Percentiles rank a stretch among this genome's conserved stretches.
These are phyloP conservation scores for Triplophysa tibetana DNA, from an alignment of 2,113 vertebrate genomes.

Conservation along the genomic window DNA sequence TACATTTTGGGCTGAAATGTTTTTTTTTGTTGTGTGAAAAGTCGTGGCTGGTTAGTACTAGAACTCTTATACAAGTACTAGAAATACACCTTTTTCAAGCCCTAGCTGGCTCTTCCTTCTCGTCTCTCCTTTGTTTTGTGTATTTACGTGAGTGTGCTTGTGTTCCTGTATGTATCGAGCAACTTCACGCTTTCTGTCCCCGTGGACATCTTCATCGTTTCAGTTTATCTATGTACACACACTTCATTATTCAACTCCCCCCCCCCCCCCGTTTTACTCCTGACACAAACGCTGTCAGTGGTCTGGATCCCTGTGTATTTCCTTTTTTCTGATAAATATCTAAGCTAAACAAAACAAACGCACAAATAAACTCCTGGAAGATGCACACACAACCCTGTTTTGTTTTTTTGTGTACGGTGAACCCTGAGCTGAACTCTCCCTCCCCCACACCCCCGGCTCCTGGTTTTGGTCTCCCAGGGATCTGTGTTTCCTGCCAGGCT, in stretches of 20 bases:
- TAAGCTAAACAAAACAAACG: no score
- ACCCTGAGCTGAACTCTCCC: constrained; percentile 4
- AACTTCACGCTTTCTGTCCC: constrained; percentile 20
- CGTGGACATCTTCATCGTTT: neutral
- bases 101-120: neutral
- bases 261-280: neutral
- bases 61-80: no score
- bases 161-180: constrained; percentile 3
- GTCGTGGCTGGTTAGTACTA: no score
- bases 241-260: constrained; percentile 18
- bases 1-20: no score
- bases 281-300: constrained; percentile 6
- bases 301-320: constrained; percentile 12
- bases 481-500: constrained; percentile 6
- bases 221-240: constrained; percentile 10
- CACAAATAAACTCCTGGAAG: neutral
- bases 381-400: neutral
- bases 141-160: neutral
- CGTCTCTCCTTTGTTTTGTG: neutral
- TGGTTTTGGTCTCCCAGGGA: constrained; percentile 31
- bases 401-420: neutral
- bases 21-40: no score
- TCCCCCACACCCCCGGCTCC: neutral
- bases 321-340: no score
- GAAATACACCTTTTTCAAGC: no score